Percentiles rank a stretch among this genome's conserved stretches.
Conservation (phyloP, 2,797 vertebrate species). For the Eupleurogrammus muticus region DNA sequence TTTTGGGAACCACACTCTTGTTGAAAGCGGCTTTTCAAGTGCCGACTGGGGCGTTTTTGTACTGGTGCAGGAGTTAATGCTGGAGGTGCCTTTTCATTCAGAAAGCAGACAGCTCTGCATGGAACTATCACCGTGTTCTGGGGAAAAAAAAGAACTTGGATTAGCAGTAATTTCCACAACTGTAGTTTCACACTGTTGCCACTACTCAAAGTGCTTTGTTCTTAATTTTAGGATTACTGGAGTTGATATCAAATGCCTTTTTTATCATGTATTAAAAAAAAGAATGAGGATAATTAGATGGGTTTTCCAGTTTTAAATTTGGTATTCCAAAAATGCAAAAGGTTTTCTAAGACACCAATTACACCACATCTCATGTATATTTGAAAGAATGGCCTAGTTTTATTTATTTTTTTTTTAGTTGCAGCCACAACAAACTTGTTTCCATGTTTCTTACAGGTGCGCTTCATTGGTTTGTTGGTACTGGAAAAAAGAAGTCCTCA, state of each 20-base stretch:
- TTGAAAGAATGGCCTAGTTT: constrained; percentile 27
- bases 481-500: constrained; percentile 50
- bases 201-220: constrained; percentile 63
- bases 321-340: constrained; percentile 29
- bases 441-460: constrained; percentile 29
- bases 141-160: not conserved
- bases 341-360: constrained; percentile 26
- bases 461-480: constrained; percentile 50
- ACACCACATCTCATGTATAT: constrained; percentile 19
- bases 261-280: constrained; percentile 25
- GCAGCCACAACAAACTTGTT: constrained; percentile 28
- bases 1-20: constrained; percentile 8
- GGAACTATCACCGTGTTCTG: constrained; percentile 36
- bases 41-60: constrained; percentile 47
- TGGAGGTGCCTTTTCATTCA: constrained; percentile 77
- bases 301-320: constrained; percentile 21
- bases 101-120: constrained; percentile 49
- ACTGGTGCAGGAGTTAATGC: constrained; percentile 58
- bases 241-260: constrained; percentile 50
- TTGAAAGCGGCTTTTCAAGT: constrained; percentile 42
- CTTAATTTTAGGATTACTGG: constrained; percentile 4
- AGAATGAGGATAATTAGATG: constrained; percentile 4
- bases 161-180: constrained; percentile 52
- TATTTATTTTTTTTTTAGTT: constrained; percentile 29
- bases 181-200: constrained; percentile 66